Evolutionary conservation across 2,113 vertebrate genomes (phyloP), one percentile per base, ranked within the genome.

Genomic region (Cavia aperea): DNA sequence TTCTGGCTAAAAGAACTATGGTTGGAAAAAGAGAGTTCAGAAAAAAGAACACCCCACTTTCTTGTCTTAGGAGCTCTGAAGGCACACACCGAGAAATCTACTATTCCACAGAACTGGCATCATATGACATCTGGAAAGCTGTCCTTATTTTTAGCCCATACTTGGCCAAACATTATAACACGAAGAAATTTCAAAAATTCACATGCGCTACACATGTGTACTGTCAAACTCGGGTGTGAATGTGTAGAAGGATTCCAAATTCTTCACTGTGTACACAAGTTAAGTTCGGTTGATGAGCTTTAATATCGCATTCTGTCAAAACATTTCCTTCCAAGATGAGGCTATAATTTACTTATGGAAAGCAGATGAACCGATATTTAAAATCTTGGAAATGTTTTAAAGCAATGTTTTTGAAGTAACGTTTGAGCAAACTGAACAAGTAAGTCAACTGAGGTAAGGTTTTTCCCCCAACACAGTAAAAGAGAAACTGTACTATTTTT

Each of bases 401-500:
- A 81, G 70, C 43, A 14, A 8, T 46, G 31, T 86, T 96, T 79
- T 78, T 68, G 33, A 72, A 36, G 31, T 73, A 70, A 75, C 90
- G 21, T 58, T 66, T 56, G 81, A 86, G n/a, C 77, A 91, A 84
- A 65, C 0, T 14, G 21, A 83, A 39, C 49, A 81, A 91, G 58
- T 46, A 39, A 93, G 31, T 90, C 73, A 89, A 68, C 33, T 36
- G 86, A 63, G 19, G 10, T 10, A 77, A 7, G 13, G 33, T 78
- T 78, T 89, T 60, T 56, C 11, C 51, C 11, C 58, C 65, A 66
- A 78, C 92, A 36, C 8, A 58, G 49, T 89, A 36, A 56, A 65
- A 90, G 49, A 77, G 72, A 96, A 84, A 88, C 31, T 26, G 18
- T 81, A 43, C 33, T 11, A 10, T 90, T 94, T 58, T 88, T 33